phyloP scores from a whole-genome alignment of 2,888 invertebrate genomes.

The Drosophila mimica region DNA sequence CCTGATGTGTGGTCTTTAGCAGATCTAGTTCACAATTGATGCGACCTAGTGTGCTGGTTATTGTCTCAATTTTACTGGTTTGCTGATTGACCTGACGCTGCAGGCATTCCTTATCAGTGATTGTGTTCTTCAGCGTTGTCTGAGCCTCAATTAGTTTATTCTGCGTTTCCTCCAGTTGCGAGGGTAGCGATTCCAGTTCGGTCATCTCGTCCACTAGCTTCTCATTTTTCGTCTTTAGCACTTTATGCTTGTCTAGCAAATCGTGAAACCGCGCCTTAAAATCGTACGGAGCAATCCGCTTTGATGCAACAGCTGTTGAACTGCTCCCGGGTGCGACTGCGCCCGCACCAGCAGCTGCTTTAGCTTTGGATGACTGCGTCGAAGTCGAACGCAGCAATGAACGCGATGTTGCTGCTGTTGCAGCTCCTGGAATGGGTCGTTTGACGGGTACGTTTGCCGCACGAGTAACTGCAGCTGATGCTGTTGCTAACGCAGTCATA shows the following conservation, averaged over 20 bases:
- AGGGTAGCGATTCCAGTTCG: conserved; percentile 86
- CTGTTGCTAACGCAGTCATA: conserved; percentile 9
- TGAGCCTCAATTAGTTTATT: conserved; percentile 76
- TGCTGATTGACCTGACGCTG: conserved; percentile 77
- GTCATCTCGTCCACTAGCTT: conserved; percentile 85
- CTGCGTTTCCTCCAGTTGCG: conserved; percentile 86
- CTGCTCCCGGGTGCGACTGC: conserved; percentile 4
- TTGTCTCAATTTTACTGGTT: conserved; percentile 73
- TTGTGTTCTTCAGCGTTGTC: conserved; percentile 72
- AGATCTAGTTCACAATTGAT: conserved; percentile 77
- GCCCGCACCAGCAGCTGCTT: conserved; percentile 10
- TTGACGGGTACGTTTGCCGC: conserved; percentile 6
- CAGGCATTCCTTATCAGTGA: conserved; percentile 78
- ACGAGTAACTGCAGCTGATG: conserved; percentile 18
- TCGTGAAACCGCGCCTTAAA: conserved; percentile 88
- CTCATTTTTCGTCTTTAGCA: conserved; percentile 86
- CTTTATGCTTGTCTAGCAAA: conserved; percentile 87
- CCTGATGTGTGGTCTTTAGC: conserved; percentile 72
- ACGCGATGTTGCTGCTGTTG: conserved; percentile 12
- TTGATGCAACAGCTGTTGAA: conserved; percentile 58
- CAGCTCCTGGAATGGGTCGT: conserved; percentile 14
- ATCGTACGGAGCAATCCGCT: conserved; percentile 88
- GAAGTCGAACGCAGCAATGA: conserved; percentile 24
- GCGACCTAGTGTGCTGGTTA: conserved; percentile 73
- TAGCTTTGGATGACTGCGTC: conserved; percentile 24